phyloP scores from a whole-genome alignment of 2,888 invertebrate genomes.

The Lamellibrachia columna region DNA sequence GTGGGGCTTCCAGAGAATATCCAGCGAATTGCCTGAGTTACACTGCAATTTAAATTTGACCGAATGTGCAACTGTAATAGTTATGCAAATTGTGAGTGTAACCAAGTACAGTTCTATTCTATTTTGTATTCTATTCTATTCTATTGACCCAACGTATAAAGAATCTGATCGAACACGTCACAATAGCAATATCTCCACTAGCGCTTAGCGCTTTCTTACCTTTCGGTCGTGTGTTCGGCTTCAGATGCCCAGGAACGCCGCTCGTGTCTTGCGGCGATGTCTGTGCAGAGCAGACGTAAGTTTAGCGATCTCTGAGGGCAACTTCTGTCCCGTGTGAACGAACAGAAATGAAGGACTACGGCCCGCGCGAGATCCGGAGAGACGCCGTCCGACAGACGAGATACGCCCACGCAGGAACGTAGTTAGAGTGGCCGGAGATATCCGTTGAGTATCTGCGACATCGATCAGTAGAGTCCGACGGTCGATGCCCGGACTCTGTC shows the following conservation, averaged over 20 bases:
- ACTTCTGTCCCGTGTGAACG: conserved; percentile 12
- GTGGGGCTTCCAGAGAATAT: neutral
- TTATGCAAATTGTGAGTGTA: neutral
- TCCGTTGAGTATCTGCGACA: neutral
- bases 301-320: neutral
- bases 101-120: neutral
- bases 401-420: neutral
- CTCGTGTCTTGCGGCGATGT: neutral
- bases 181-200: neutral
- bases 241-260: neutral
- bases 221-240: neutral
- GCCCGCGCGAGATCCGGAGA: neutral
- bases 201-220: neutral
- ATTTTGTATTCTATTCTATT: neutral
- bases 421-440: neutral
- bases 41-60: neutral
- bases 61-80: neutral
- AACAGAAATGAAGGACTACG: neutral
- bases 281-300: neutral
- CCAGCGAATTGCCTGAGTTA: neutral
- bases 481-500: neutral
- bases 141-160: neutral
- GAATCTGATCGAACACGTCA: neutral
- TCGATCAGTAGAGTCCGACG: neutral
- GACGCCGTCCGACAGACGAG: neutral